A percentile compares a stretch with the other conserved stretches of the same genome.
phyloP scores from a whole-genome alignment of 2,113 vertebrate genomes.

The Sphyrna mokarran region DNA sequence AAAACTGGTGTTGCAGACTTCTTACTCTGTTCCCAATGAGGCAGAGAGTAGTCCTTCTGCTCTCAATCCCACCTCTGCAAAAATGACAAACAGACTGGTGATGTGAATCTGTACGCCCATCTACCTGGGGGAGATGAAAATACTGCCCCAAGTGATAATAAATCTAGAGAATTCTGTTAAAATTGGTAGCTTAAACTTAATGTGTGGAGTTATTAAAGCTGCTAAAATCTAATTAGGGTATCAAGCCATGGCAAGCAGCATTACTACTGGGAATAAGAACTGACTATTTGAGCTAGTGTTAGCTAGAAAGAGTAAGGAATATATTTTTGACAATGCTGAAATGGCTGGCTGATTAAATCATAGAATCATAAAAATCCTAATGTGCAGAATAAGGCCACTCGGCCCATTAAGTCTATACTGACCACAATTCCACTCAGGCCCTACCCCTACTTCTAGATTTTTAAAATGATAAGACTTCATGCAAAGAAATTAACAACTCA shows the following conservation, averaged over 20 bases:
- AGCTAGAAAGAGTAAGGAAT: conserved; percentile 13
- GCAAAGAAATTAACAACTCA: neutral
- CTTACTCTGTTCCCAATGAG: neutral
- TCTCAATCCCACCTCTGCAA: neutral
- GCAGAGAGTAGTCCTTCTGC: neutral
- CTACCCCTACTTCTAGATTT: too few relatives aligned
- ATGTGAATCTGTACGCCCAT: too few relatives aligned
- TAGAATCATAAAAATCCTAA: too few relatives aligned
- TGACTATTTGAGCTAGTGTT: neutral
- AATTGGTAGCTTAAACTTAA: conserved; percentile 8
- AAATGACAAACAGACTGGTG: neutral
- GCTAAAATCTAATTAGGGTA: conserved; percentile 32
- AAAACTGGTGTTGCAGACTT: too few relatives aligned
- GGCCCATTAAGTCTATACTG: too few relatives aligned
- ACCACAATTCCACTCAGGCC: too few relatives aligned
- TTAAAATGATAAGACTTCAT: neutral
- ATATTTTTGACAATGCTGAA: neutral
- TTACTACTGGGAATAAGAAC: conserved; percentile 17
- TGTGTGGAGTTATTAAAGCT: conserved; percentile 5
- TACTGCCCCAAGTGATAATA: neutral
- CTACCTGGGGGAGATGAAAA: neutral
- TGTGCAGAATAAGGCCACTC: too few relatives aligned
- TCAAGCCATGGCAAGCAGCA: neutral
- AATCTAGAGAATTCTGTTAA: neutral
- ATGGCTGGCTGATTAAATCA: neutral